Conservation (phyloP, 2,113 vertebrate genomes). For the Aphyosemion australe region DNA sequence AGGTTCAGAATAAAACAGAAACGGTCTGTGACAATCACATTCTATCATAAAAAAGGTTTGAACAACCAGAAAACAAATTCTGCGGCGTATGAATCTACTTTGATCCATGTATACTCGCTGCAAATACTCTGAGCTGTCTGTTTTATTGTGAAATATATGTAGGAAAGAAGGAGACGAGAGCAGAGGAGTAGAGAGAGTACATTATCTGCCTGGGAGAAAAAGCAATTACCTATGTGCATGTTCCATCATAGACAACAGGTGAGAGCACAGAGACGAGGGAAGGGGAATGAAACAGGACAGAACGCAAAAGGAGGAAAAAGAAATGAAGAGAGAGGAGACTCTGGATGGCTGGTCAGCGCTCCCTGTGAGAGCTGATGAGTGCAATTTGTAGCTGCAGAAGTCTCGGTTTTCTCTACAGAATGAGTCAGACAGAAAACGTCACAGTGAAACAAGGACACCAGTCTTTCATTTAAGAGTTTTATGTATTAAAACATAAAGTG, state of each 20-base stretch:
- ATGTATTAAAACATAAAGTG: too few species aligned
- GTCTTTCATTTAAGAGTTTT: too few species aligned
- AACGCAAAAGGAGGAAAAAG: neutral
- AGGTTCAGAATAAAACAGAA: neutral
- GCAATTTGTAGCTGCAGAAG: conserved; percentile 4
- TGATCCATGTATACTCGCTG: neutral
- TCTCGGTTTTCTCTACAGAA: too few species aligned
- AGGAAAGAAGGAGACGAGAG: conserved; percentile 9
- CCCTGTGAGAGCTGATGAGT: conserved; percentile 27
- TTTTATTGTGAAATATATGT: neutral
- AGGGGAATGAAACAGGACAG: neutral
- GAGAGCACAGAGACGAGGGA: conserved; percentile 21
- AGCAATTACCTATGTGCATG: conserved; percentile 47
- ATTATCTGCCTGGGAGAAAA: conserved; percentile 37
- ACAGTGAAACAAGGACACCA: too few species aligned
- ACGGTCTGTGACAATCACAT: too few species aligned
- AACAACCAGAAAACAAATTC: too few species aligned
- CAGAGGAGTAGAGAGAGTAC: conserved; percentile 6
- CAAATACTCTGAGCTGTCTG: conserved; percentile 1
- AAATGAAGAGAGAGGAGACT: conserved; percentile 12
- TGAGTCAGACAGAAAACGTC: too few species aligned
- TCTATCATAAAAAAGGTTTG: too few species aligned
- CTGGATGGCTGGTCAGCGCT: conserved; percentile 29
- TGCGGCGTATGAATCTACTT: neutral
- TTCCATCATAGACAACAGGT: conserved; percentile 32